These are phyloP conservation scores for Listronotus oregonensis DNA, from an alignment of 1,140 invertebrate genomes.

Conservation along the genomic window DNA sequence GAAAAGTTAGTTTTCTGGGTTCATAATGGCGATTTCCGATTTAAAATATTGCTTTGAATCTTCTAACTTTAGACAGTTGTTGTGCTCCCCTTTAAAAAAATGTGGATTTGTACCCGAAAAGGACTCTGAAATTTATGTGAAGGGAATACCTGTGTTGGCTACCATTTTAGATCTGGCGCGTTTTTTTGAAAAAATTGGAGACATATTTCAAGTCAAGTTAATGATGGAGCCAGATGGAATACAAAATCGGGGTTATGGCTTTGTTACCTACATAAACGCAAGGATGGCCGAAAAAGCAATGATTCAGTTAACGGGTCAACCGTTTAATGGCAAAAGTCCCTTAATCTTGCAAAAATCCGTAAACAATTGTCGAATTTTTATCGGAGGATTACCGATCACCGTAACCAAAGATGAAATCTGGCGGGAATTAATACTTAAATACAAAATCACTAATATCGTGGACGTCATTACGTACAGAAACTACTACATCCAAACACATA, in stretches of 20 bases:
- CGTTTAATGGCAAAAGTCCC: slow-evolving; percentile 4
- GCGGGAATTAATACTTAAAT: slow-evolving; percentile 65
- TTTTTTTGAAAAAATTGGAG: slow-evolving; percentile 33
- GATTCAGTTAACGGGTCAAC: not conserved
- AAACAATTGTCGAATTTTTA: slow-evolving; percentile 81
- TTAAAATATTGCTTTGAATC: slow-evolving; percentile 3
- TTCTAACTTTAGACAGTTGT: not conserved
- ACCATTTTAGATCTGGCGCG: slow-evolving; percentile 18
- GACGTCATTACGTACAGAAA: slow-evolving; percentile 78
- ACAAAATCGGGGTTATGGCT: slow-evolving; percentile 35
- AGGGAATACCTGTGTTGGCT: slow-evolving; percentile 13
- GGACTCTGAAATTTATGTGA: slow-evolving; percentile 27
- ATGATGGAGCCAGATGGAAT: slow-evolving; percentile 23
- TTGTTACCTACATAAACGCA: slow-evolving; percentile 38
- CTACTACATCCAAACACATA: slow-evolving; percentile 3
- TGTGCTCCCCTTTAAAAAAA: slow-evolving; percentile 3
- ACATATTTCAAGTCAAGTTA: slow-evolving; percentile 24
- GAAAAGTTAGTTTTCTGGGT: too few relatives aligned
- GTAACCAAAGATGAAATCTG: slow-evolving; percentile 73
- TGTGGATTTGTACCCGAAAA: slow-evolving; percentile 12
- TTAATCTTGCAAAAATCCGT: slow-evolving; percentile 29
- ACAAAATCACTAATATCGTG: slow-evolving; percentile 61
- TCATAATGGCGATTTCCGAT: too few relatives aligned
- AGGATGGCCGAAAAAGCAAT: slow-evolving; percentile 20
- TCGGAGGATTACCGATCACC: slow-evolving; percentile 76